These are phyloP conservation scores for Leptocoma aspasia DNA, from an alignment of 2,113 vertebrate species.

Conservation along the genomic window DNA sequence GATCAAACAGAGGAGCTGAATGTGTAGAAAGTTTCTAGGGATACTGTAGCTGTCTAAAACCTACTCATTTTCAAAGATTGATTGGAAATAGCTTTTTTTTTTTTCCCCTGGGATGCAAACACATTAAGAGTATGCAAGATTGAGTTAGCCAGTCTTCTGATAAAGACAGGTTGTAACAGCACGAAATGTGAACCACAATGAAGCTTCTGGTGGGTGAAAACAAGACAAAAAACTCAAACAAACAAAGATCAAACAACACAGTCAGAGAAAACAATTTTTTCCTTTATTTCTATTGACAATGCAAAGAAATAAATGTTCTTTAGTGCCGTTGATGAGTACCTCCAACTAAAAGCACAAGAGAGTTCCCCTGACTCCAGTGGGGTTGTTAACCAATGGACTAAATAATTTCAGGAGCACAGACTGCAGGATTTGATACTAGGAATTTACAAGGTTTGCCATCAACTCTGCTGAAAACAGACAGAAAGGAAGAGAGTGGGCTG, in stretches of 20 bases:
- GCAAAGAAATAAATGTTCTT: neutral
- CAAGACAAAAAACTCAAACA: accelerated
- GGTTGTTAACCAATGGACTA: neutral
- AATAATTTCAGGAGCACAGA: neutral
- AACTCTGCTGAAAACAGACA: neutral
- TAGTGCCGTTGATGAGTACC: neutral
- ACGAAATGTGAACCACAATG: neutral
- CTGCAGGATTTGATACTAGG: neutral
- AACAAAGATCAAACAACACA: neutral
- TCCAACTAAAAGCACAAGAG: neutral
- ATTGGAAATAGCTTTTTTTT: neutral
- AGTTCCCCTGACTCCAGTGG: neutral
- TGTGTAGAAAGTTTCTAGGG: neutral
- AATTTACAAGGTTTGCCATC: neutral
- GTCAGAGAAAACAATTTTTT: neutral
- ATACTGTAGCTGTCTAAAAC: neutral
- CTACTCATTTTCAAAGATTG: neutral
- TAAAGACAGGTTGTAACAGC: neutral
- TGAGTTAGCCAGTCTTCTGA: neutral
- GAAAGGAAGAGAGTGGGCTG: neutral
- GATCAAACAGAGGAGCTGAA: neutral
- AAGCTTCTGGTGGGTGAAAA: neutral
- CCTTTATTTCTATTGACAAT: neutral
- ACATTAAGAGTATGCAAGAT: neutral
- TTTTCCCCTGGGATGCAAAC: neutral